These are phyloP conservation scores for Podarcis lilfordi DNA, from an alignment of 2,797 vertebrate genomes.

Conservation along the genomic window DNA sequence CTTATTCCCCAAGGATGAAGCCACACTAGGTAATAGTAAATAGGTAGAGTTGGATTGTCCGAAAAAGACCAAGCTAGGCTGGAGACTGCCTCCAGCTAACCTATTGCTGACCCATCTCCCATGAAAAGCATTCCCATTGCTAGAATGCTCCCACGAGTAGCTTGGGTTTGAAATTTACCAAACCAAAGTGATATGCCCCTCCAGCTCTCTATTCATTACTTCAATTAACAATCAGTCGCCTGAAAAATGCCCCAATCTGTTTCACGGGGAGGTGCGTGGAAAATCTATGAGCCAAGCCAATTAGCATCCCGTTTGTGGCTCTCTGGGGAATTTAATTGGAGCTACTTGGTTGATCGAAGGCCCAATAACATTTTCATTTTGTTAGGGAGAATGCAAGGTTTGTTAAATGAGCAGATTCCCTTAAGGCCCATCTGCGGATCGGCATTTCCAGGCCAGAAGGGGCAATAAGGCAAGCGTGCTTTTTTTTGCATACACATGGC, in stretches of 20 bases:
- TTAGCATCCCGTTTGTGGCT: constrained; percentile 78
- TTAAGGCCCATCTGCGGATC: constrained; percentile 83
- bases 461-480: constrained; percentile 76
- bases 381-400: constrained; percentile 73
- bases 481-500: constrained; percentile 76
- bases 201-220: constrained; percentile 83
- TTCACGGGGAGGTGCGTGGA: constrained; percentile 71
- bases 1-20: not conserved
- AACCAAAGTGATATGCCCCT: constrained; percentile 70
- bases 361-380: constrained; percentile 73
- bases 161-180: constrained; percentile 80
- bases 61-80: not conserved
- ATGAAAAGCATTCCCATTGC: constrained; percentile 60
- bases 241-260: constrained; percentile 88
- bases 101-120: constrained; percentile 39
- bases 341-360: constrained; percentile 73
- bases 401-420: constrained; percentile 76
- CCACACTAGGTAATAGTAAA: not conserved
- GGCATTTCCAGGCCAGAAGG: constrained; percentile 66
- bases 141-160: constrained; percentile 67
- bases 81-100: constrained; percentile 22
- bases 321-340: constrained; percentile 80
- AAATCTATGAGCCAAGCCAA: constrained; percentile 80
- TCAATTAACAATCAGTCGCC: constrained; percentile 85
- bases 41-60: not conserved